Base-by-base conservation (phyloP, 2,888 invertebrate genomes). In the Disparrhopalites patrizii region DNA sequence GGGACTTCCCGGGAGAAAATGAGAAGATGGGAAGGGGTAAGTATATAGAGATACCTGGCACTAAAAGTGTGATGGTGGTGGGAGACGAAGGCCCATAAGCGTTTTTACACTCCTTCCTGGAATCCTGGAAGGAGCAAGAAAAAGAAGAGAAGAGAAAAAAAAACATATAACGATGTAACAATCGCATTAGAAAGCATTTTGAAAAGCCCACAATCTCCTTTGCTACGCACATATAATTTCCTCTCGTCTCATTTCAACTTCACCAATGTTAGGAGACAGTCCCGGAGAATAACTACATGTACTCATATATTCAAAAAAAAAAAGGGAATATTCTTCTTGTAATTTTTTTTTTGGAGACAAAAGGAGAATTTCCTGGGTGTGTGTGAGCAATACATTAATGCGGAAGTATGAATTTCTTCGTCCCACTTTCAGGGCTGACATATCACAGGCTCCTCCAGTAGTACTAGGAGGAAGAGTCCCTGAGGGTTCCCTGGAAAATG, bases 231-330 rank as follows among this genome's bases (percentile, higher is more conserved):
- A 52, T 25, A 28, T 27, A 23, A 54, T 33, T 31, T 43, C 27
- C 43, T 47, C 55, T 63, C 54, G 55, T 63, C 63, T 63, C 63
- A 64, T 56, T 64, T 47, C 54, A 43, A 56, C 47, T 50, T 56
- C 55, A 30, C 63, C 63, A 64, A 64, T 55, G 63, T 47, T 38
- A 64, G 56, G 31, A 47, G 63, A 64, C 63, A 64, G 33, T 64
- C 36, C 15, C 40, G 38, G 31, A 55, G 15, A 13, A 30, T 55
- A 18, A n/a, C 30, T 54, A 30, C 30, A 18, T 55, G 40, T 3
- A 18, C 40, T n/a, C n/a, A n/a, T n/a, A n/a, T n/a, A n/a, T n/a
- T n/a, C n/a, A n/a, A n/a, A n/a, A n/a, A n/a, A n/a, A n/a, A n/a
- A n/a, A n/a, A n/a, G n/a, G n/a, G n/a, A n/a, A n/a, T n/a, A n/a